Evolutionary conservation across 2,888 invertebrate species (phyloP).

Genomic region (Globia sparganii): DNA sequence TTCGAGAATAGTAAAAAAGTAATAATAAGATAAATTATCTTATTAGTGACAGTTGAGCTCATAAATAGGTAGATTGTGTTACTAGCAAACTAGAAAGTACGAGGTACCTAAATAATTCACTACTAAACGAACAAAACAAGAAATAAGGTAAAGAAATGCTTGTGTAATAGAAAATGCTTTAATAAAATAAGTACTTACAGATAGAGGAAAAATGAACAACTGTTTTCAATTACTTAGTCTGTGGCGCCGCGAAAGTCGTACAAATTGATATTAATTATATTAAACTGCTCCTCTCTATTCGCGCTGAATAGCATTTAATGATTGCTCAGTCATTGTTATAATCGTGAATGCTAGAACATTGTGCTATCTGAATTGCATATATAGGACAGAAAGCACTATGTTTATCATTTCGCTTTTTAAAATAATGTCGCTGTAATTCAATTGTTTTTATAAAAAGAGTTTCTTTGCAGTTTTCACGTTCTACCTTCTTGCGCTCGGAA

Average conservation of each 20-base stretch:
- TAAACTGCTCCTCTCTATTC: conserved; percentile 51
- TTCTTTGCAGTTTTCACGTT: background rate
- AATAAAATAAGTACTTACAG: background rate
- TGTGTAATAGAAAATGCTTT: background rate
- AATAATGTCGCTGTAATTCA: background rate
- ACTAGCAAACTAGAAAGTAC: background rate
- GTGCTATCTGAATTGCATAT: conserved; percentile 4
- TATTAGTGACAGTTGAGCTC: too few relatives aligned
- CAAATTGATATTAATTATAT: conserved; percentile 69
- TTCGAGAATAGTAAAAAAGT: too few relatives aligned
- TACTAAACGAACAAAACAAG: background rate
- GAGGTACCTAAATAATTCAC: background rate
- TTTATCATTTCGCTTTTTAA: conserved; percentile 13
- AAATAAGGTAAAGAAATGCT: background rate
- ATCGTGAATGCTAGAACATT: conserved; percentile 8
- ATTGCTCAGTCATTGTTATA: conserved; percentile 43
- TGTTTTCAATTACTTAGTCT: conserved; percentile 36
- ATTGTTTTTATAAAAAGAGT: background rate
- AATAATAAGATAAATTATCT: too few relatives aligned
- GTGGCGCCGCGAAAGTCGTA: conserved; percentile 62
- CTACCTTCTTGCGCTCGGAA: conserved; percentile 1
- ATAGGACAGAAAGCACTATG: background rate
- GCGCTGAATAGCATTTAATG: conserved; percentile 69
- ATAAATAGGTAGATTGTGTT: background rate
- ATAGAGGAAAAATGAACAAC: background rate